Base-by-base conservation (phyloP, 2,888 invertebrate genomes). In the Mamestra brassicae region DNA sequence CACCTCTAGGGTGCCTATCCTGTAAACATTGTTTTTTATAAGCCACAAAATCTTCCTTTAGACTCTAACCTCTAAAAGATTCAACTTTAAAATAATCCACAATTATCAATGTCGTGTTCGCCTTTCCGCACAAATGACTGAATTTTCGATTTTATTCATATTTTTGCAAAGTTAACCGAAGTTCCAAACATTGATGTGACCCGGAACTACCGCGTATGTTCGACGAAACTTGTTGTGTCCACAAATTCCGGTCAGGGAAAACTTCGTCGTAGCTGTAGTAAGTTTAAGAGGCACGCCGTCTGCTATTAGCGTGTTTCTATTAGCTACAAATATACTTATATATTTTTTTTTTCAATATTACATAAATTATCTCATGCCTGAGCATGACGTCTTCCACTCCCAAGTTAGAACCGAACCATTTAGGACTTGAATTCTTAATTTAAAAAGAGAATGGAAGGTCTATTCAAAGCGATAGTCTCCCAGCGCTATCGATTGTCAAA, bases 241-340 rank as follows among this genome's bases (percentile, higher is more conserved):
- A 76, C 70, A 71, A 83, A 78, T 84, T 76, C 69, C 62, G 71
- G 73, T 75, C 69, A 64, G 60, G n/a, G 57, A 26, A 55, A 82
- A 84, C 84, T 82, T 84, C 50, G 75, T 75, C 71, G 69, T 80
- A 42, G 42, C 47, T 57, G 26, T 34, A 45, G 52, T 55, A 45
- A 67, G 69, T 84, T 66, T 47, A 17, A 70, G 42, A 42, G 47
- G 61, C 38, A 82, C 57, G 60, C 47, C 67, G 34, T 42, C 64
- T 38, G 47, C 60, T 68, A 79, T 74, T 65, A 68, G 73, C 11
- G 57, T 57, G 57, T 64, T 67, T 34, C 55, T 63, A 60, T 52
- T 57, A 65, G 67, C 45, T 75, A 11, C 15, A 47, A 68, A 70
- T 52, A 60, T 34, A 75, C 3, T 11, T 15, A 47, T 42, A 45